Conservation (phyloP, 2,113 vertebrate species). For the Raja brachyura region DNA sequence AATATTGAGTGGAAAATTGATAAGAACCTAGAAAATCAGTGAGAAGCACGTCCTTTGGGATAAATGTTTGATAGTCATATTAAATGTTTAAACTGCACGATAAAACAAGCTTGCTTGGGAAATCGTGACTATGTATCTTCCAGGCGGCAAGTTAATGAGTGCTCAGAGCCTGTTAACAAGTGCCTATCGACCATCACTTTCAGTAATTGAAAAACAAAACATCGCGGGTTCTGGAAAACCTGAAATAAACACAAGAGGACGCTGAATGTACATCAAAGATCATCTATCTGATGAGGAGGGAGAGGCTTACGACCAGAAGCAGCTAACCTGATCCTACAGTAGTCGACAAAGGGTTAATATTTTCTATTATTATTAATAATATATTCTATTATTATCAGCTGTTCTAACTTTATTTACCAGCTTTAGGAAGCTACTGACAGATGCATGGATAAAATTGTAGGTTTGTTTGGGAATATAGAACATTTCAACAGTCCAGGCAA, state of each 20-base stretch:
- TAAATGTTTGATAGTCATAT: background rate
- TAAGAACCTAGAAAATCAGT: background rate
- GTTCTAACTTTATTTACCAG: background rate
- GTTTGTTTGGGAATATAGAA: background rate
- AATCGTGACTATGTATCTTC: background rate
- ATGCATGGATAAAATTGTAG: background rate
- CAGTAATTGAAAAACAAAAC: background rate
- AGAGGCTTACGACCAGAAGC: background rate
- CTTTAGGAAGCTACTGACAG: background rate
- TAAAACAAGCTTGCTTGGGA: background rate
- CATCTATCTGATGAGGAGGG: too few relatives aligned
- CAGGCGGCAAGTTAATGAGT: background rate
- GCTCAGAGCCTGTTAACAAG: background rate
- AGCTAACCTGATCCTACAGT: background rate
- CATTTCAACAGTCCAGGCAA: background rate
- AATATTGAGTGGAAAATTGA: background rate
- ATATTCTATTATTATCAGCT: background rate
- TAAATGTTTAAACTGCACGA: too few relatives aligned
- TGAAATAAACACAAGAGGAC: background rate
- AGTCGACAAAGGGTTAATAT: background rate
- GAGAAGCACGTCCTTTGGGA: background rate
- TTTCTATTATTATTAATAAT: background rate
- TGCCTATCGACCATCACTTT: background rate
- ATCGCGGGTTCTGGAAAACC: background rate
- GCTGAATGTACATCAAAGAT: too few relatives aligned